A percentile compares a stretch with the other conserved stretches of the same genome.
Conservation (phyloP, 1,140 invertebrate species). For the Stenopsyche tienmushanensis region DNA sequence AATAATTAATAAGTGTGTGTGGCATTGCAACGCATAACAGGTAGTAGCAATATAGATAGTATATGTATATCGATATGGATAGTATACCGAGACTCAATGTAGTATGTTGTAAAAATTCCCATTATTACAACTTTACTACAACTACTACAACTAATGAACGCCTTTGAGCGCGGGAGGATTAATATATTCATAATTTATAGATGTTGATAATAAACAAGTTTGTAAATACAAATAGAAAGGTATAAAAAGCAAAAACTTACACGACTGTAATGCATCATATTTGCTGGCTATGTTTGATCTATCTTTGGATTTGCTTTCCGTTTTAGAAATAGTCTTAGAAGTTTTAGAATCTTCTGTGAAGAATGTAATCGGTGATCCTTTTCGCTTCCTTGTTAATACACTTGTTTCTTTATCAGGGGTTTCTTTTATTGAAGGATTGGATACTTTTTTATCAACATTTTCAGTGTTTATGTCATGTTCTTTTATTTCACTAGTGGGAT, state of each 20-base stretch:
- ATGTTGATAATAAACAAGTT: too few species aligned
- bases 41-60: too few species aligned
- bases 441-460: background rate
- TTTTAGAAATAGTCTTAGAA: slow-evolving; percentile 30
- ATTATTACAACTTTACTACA: too few species aligned
- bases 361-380: slow-evolving; percentile 58
- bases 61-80: too few species aligned
- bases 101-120: too few species aligned
- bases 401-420: slow-evolving; percentile 29
- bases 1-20: too few species aligned
- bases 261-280: slow-evolving; percentile 52
- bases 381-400: slow-evolving; percentile 47
- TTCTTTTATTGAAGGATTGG: slow-evolving; percentile 2
- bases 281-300: slow-evolving; percentile 46
- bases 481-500: background rate
- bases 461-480: background rate
- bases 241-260: slow-evolving; percentile 49
- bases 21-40: too few species aligned
- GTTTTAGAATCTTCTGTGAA: slow-evolving; percentile 48
- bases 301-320: slow-evolving; percentile 47
- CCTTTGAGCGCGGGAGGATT: too few species aligned
- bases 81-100: too few species aligned
- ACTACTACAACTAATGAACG: too few species aligned
- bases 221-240: too few species aligned
- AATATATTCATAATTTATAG: too few species aligned